Conservation (phyloP, 2,113 vertebrate genomes). For the Eulacestoma nigropectus region DNA sequence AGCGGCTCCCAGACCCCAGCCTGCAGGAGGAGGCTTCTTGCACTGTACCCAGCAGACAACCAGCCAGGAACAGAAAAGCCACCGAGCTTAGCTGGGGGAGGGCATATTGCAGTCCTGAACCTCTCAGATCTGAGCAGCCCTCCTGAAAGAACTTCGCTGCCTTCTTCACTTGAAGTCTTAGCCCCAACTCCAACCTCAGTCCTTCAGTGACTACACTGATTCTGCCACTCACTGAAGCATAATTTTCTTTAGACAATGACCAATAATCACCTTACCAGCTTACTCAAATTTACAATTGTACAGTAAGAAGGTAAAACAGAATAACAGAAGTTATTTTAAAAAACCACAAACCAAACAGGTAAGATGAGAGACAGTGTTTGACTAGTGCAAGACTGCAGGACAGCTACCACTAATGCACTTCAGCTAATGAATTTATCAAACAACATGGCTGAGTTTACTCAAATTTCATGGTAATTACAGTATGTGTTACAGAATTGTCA, state of each 20-base stretch:
- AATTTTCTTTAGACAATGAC: not conserved
- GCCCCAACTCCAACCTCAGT: not conserved
- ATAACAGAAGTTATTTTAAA: not conserved
- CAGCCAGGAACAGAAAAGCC: not conserved
- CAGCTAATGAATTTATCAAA: not conserved
- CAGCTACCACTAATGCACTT: not conserved
- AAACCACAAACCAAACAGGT: not conserved
- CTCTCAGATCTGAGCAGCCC: not conserved
- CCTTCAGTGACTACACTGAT: not conserved
- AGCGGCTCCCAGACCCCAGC: not conserved
- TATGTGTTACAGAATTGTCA: not conserved
- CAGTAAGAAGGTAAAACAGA: not conserved
- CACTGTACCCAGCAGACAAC: not conserved
- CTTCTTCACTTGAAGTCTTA: not conserved
- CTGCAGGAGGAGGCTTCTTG: accelerated
- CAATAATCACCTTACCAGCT: not conserved
- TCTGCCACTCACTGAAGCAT: not conserved
- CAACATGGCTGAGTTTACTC: not conserved
- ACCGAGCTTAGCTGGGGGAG: not conserved
- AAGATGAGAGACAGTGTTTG: not conserved
- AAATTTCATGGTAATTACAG: not conserved
- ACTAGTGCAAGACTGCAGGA: not conserved
- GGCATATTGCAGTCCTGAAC: not conserved
- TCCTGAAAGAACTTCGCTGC: not conserved
- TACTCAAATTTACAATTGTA: not conserved